Percentiles rank a stretch among this genome's conserved stretches.
These are phyloP conservation scores for Pitta sordida DNA, from an alignment of 2,113 vertebrate species.

Conservation along the genomic window DNA sequence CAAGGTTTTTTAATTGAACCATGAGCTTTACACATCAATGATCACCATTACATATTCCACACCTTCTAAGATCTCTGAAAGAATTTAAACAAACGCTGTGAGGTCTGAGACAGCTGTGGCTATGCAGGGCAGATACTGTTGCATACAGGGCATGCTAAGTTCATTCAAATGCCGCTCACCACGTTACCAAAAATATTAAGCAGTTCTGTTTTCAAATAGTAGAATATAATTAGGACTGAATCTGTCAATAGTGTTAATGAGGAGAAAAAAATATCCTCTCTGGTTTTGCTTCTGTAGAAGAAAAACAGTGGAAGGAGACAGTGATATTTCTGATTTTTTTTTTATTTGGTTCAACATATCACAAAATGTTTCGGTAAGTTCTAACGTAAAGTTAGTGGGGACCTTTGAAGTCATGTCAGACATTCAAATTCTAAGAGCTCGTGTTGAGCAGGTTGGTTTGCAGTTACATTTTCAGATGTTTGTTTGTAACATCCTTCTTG, in stretches of 20 bases:
- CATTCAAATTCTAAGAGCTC: neutral
- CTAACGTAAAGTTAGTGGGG: neutral
- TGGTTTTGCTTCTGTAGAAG: neutral
- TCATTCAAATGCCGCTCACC: neutral
- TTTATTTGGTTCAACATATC: neutral
- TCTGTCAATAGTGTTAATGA: neutral
- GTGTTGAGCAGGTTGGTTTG: neutral
- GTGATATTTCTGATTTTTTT: neutral
- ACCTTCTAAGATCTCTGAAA: neutral
- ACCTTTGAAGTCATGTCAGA: neutral
- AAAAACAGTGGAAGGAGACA: neutral
- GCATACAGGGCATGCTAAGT: neutral
- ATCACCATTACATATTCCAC: neutral
- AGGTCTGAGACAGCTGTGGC: slow-evolving; percentile 25
- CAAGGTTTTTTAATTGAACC: slow-evolving; percentile 5
- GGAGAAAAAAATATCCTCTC: neutral
- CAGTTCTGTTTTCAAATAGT: neutral
- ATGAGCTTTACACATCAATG: neutral
- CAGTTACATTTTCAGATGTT: neutral
- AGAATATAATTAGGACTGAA: neutral
- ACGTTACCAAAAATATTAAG: neutral
- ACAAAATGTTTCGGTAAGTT: neutral
- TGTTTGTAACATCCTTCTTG: neutral
- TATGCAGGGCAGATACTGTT: neutral
- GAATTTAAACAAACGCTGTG: slow-evolving; percentile 44